Percentiles rank a stretch among this genome's conserved stretches.
These are phyloP conservation scores for Caenorhabditis angaria DNA, from an alignment of 2,888 invertebrate species.

Conservation along the genomic window DNA sequence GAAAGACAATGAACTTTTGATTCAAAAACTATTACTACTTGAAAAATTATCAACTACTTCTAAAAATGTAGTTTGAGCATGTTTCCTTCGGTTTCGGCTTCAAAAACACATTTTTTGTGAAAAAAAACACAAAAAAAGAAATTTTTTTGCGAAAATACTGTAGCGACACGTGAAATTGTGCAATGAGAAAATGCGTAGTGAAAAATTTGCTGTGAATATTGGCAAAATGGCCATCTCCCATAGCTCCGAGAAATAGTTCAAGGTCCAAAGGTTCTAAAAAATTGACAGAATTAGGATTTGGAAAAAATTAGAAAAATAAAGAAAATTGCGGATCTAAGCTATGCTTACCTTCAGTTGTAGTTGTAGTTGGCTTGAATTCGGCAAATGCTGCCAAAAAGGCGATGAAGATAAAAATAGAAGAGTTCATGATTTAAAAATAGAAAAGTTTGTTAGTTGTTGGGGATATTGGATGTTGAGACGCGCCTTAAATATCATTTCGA, in stretches of 20 bases:
- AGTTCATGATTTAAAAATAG: background rate
- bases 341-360: background rate
- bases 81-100: too few relatives aligned
- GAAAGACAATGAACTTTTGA: too few relatives aligned
- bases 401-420: background rate
- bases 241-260: slow-evolving; percentile 26
- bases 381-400: background rate
- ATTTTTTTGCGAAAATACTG: too few relatives aligned
- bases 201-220: too few relatives aligned
- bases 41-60: too few relatives aligned
- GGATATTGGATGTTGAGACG: background rate
- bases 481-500: slow-evolving; percentile 1
- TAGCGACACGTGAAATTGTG: too few relatives aligned
- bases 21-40: too few relatives aligned
- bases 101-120: too few relatives aligned
- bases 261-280: background rate
- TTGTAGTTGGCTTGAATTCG: background rate
- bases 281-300: background rate
- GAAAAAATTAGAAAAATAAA: background rate
- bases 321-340: too few relatives aligned
- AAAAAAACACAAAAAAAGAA: too few relatives aligned
- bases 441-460: background rate
- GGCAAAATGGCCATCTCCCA: slow-evolving; percentile 42
- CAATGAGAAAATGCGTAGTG: too few relatives aligned
- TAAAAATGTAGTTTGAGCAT: too few relatives aligned